Conservation (phyloP, 2,888 invertebrate genomes). For the Laspeyria flexula region DNA sequence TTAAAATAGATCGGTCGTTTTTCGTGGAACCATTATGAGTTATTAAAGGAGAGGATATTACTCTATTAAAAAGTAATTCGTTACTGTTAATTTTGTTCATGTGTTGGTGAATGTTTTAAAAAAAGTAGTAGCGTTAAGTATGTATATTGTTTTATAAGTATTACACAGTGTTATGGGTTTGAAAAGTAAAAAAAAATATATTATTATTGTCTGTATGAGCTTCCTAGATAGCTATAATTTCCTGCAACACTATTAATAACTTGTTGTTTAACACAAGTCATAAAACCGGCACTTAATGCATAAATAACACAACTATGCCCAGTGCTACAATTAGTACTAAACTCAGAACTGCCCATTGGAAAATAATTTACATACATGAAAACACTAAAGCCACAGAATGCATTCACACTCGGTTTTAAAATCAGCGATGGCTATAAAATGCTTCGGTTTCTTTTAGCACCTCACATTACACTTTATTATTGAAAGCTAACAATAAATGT, state of each 20-base stretch:
- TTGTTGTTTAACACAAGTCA: constrained; percentile 2
- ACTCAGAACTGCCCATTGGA: constrained; percentile 11
- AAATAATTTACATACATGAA: constrained; percentile 40
- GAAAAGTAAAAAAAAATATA: too few relatives aligned
- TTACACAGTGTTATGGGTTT: background rate
- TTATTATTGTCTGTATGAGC: too few relatives aligned
- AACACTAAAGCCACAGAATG: constrained; percentile 51
- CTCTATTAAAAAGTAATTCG: constrained; percentile 43
- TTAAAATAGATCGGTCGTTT: constrained; percentile 47
- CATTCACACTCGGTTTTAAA: constrained; percentile 56
- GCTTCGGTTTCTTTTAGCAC: constrained; percentile 72
- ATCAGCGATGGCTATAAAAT: constrained; percentile 70
- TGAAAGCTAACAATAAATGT: constrained; percentile 69
- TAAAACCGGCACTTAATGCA: background rate
- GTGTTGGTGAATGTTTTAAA: constrained; percentile 14
- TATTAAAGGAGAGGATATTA: constrained; percentile 33
- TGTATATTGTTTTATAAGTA: background rate
- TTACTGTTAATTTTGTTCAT: constrained; percentile 14
- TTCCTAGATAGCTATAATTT: background rate
- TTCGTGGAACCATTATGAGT: constrained; percentile 41
- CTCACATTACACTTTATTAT: constrained; percentile 67
- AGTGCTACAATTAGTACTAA: constrained; percentile 21
- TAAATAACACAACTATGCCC: constrained; percentile 2
- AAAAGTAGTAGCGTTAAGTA: constrained; percentile 1
- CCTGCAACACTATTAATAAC: background rate